Conservation (phyloP, 2,888 invertebrate species). For the Suillia variegata region DNA sequence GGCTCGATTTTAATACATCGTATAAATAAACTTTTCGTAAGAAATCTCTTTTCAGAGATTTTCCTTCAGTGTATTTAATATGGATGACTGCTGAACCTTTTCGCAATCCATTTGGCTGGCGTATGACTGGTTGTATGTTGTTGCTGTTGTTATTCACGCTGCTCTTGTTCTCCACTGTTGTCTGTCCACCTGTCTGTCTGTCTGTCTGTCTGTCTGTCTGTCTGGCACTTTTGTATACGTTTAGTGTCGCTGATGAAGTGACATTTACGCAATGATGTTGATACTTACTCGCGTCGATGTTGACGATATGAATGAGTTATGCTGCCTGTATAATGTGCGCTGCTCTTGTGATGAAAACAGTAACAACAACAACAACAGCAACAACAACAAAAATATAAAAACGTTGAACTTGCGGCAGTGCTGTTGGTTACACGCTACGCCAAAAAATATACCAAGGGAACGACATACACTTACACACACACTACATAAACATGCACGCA, state of each 20-base stretch:
- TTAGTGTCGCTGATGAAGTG: constrained; percentile 41
- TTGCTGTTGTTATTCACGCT: not conserved
- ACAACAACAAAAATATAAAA: too few species aligned
- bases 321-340: constrained; percentile 34
- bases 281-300: constrained; percentile 46
- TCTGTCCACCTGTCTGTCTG: constrained; percentile 1
- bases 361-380: too few species aligned
- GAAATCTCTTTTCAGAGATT: too few species aligned
- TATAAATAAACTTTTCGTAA: too few species aligned
- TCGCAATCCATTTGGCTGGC: not conserved
- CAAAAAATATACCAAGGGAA: constrained; percentile 13
- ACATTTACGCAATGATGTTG: constrained; percentile 50
- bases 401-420: constrained; percentile 54
- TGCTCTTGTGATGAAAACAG: too few species aligned
- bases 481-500: constrained; percentile 8
- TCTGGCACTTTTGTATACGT: constrained; percentile 6
- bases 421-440: constrained; percentile 34
- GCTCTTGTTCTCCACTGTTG: not conserved
- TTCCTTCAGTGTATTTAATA: constrained; percentile 28
- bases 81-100: constrained; percentile 27
- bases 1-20: too few species aligned
- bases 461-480: constrained; percentile 10
- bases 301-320: constrained; percentile 57
- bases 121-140: not conserved
- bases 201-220: constrained; percentile 7